phyloP scores from a whole-genome alignment of 2,888 invertebrate species.

The Agonopterix heracliana region DNA sequence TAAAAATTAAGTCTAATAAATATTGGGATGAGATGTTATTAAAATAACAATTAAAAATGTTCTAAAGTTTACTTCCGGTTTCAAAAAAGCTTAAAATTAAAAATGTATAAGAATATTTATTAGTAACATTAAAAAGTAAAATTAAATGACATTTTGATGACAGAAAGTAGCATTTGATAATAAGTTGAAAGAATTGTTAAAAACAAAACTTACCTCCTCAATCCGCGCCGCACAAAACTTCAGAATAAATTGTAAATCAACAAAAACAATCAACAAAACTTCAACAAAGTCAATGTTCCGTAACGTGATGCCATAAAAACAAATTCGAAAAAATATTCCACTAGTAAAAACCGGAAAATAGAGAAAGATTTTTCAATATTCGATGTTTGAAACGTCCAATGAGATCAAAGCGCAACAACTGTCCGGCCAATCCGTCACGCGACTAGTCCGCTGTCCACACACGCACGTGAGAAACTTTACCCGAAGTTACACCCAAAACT shows the following conservation, averaged over 20 bases:
- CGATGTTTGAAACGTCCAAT: slow-evolving; percentile 26
- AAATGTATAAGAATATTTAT: too few relatives aligned
- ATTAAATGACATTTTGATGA: too few relatives aligned
- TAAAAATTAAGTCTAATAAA: neutral
- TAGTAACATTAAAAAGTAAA: too few relatives aligned
- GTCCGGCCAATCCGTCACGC: slow-evolving; percentile 46
- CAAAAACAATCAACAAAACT: slow-evolving; percentile 59
- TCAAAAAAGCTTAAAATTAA: too few relatives aligned
- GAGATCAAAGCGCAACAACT: slow-evolving; percentile 26
- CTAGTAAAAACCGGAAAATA: slow-evolving; percentile 22
- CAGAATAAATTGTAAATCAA: slow-evolving; percentile 17
- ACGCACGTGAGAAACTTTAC: slow-evolving; percentile 63
- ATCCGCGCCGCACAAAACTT: neutral
- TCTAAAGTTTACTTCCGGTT: too few relatives aligned
- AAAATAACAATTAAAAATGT: too few relatives aligned
- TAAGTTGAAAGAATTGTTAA: too few relatives aligned
- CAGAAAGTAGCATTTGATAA: too few relatives aligned
- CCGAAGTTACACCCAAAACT: slow-evolving; percentile 52
- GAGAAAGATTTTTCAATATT: slow-evolving; percentile 25
- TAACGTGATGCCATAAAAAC: slow-evolving; percentile 33
- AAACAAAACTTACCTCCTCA: slow-evolving; percentile 39
- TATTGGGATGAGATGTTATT: too few relatives aligned
- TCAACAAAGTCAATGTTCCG: slow-evolving; percentile 63
- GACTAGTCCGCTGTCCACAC: slow-evolving; percentile 47
- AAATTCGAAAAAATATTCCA: slow-evolving; percentile 35